Evolutionary conservation across 2,888 invertebrate species (phyloP), one percentile per base, ranked within the genome.

Genomic region (Spisula subtruncata): DNA sequence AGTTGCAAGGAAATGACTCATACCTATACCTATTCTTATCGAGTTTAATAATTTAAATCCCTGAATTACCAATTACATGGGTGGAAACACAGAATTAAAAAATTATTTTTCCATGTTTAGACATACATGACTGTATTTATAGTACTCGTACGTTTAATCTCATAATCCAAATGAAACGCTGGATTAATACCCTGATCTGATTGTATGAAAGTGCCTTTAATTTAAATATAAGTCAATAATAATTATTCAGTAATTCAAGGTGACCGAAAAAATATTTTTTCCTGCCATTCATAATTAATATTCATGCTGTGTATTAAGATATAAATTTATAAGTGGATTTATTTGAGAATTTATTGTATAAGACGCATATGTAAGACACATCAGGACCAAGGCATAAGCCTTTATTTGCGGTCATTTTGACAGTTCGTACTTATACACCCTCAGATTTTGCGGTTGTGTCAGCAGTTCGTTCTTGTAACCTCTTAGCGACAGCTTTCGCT

Each of bases 81-180:
- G 75, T 75, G 75, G 35, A 75, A 75, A 75, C 29, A 75, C 75
- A 75, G 12, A 32, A 14, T 32, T 75, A 18, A 75, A 75, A 2
- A 32, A 14, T 32, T 75, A 18, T 35, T 14, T 75, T 35, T 1
- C 35, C 41, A 41, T 41, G 41, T 41, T 41, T 41, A 8, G 41
- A 8, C 41, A 41, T 41, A 41, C 41, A 41, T 41, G n/a, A n/a
- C n/a, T n/a, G 32, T 75, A 25, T 35, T 35, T 16, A 60, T 20
- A 60, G n/a, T 75, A 35, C 14, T 35, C 32, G 16, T 35, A 35
- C 14, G 32, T 18, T 35, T 75, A 75, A 75, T 75, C 75, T 35
- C 35, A 16, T 75, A 75, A 75, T 29, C 75, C 35, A 35, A 35
- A 75, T 75, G 75, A 75, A 75, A 32, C 12, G 75, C 75, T 75